Conservation (phyloP, 1,140 invertebrate genomes). For the Heliothis virescens region DNA sequence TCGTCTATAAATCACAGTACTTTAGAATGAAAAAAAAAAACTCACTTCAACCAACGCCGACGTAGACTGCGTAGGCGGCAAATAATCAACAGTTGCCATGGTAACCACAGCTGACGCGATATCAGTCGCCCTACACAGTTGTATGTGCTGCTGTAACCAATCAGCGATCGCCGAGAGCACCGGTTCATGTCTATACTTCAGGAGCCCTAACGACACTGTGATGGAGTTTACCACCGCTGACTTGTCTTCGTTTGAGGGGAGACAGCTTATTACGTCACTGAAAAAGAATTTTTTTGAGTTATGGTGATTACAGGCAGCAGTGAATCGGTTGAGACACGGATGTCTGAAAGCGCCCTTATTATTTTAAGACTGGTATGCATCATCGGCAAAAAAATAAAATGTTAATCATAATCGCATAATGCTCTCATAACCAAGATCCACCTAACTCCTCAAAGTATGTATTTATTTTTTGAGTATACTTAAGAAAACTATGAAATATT, state of each 20-base stretch:
- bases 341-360: too few relatives aligned
- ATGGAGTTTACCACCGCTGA: slow-evolving; percentile 90
- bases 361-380: too few relatives aligned
- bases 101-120: slow-evolving; percentile 89
- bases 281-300: slow-evolving; percentile 52
- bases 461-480: too few relatives aligned
- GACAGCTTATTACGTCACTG: slow-evolving; percentile 86
- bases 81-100: slow-evolving; percentile 88
- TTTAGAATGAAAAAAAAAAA: too few relatives aligned
- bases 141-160: slow-evolving; percentile 87
- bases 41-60: too few relatives aligned
- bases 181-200: slow-evolving; percentile 89
- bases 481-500: too few relatives aligned
- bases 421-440: too few relatives aligned
- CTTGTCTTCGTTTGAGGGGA: slow-evolving; percentile 86
- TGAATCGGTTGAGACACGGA: too few relatives aligned
- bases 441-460: too few relatives aligned
- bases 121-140: slow-evolving; percentile 87
- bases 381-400: too few relatives aligned
- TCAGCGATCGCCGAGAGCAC: slow-evolving; percentile 87
- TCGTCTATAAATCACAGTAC: too few relatives aligned
- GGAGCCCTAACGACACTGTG: slow-evolving; percentile 90
- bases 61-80: slow-evolving; percentile 59
- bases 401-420: too few relatives aligned
- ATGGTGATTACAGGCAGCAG: background rate